These are phyloP conservation scores for Polylopha cassiicola DNA, from an alignment of 2,888 invertebrate species.

Conservation along the genomic window DNA sequence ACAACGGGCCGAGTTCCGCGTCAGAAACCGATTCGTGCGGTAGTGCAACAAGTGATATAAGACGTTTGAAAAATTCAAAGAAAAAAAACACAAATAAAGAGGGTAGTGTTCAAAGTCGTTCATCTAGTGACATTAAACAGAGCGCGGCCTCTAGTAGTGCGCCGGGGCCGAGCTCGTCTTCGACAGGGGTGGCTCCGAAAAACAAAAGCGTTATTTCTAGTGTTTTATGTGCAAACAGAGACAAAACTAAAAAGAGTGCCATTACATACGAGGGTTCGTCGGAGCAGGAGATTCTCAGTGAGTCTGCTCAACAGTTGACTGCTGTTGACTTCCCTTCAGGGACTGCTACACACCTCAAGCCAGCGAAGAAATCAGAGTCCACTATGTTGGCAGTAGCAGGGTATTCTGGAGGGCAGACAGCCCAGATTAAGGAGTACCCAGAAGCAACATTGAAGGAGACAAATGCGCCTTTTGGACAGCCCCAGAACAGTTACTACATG, in stretches of 20 bases:
- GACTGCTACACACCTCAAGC: slow-evolving; percentile 45
- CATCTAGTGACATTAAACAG: slow-evolving; percentile 50
- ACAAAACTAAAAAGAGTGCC: slow-evolving; percentile 59
- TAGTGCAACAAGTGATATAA: slow-evolving; percentile 37
- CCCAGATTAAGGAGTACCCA: slow-evolving; percentile 71
- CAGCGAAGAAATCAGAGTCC: slow-evolving; percentile 46
- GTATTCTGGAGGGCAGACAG: slow-evolving; percentile 56
- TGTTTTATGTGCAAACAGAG: slow-evolving; percentile 64
- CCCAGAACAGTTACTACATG: slow-evolving; percentile 71
- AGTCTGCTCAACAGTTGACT: slow-evolving; percentile 72
- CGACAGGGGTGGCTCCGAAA: slow-evolving; percentile 28
- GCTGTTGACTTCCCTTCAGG: slow-evolving; percentile 50
- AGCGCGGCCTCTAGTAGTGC: slow-evolving; percentile 35
- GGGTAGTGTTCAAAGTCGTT: too few relatives aligned
- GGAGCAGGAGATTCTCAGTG: slow-evolving; percentile 81
- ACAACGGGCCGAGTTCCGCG: slow-evolving; percentile 28
- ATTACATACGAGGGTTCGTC: slow-evolving; percentile 82
- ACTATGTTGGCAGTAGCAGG: slow-evolving; percentile 71
- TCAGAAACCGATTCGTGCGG: slow-evolving; percentile 32
- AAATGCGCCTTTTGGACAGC: slow-evolving; percentile 71
- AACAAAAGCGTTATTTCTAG: slow-evolving; percentile 66
- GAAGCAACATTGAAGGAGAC: slow-evolving; percentile 72
- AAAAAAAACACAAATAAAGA: slow-evolving; percentile 47
- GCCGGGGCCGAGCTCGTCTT: slow-evolving; percentile 38
- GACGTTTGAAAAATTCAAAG: slow-evolving; percentile 48